phyloP scores from a whole-genome alignment of 2,113 vertebrate genomes.

The Vulpes ferrilata region DNA sequence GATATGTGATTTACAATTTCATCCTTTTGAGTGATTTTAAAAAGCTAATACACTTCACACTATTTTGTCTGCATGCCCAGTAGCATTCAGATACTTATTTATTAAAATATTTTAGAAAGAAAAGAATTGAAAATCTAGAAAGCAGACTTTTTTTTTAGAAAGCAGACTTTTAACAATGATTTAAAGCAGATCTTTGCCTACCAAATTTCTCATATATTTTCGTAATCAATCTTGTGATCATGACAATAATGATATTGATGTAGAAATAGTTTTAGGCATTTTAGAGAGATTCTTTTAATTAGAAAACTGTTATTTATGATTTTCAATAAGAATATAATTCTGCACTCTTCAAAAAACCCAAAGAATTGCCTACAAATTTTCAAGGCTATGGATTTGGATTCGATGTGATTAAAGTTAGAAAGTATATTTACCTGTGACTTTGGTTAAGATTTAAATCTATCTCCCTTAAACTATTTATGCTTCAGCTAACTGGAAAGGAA shows the following conservation, averaged over 20 bases:
- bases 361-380: neutral
- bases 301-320: neutral
- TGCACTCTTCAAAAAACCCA: neutral
- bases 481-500: neutral
- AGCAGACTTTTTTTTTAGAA: neutral
- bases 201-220: neutral
- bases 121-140: neutral
- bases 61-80: neutral
- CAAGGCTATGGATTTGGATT: neutral
- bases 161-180: neutral
- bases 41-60: neutral
- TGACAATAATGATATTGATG: neutral
- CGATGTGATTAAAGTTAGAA: neutral
- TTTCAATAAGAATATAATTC: neutral
- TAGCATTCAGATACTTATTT: neutral
- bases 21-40: neutral
- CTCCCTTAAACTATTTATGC: neutral
- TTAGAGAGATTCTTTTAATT: neutral
- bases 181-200: neutral
- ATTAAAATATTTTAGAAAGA: neutral
- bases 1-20: neutral
- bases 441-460: neutral
- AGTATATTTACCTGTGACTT: neutral
- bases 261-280: neutral
- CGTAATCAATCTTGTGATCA: neutral